A percentile compares a stretch with the other conserved stretches of the same genome.
Evolutionary conservation across 1,140 invertebrate species (phyloP).

Genomic region (Bombus turneri): DNA sequence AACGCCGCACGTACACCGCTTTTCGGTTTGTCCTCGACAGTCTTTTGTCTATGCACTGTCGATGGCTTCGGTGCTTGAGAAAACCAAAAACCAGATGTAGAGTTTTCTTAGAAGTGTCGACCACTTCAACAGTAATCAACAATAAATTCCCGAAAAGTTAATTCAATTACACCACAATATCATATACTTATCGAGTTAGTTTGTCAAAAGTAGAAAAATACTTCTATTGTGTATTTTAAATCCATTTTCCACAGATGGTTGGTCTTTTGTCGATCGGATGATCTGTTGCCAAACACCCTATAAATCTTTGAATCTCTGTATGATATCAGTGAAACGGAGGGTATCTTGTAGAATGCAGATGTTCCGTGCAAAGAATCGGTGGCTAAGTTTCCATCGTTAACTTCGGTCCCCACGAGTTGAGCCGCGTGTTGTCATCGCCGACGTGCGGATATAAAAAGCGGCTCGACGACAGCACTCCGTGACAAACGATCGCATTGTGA

Average conservation of each 20-base stretch:
- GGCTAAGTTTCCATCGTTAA: slow-evolving; percentile 65
- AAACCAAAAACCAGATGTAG: no score
- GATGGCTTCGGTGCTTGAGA: no score
- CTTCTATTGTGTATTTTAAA: no score
- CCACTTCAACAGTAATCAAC: no score
- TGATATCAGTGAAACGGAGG: slow-evolving; percentile 39
- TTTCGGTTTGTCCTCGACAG: no score
- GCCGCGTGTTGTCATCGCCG: slow-evolving; percentile 40
- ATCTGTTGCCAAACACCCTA: not conserved
- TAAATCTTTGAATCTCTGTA: slow-evolving; percentile 18
- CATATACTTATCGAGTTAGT: not conserved
- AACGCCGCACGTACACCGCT: no score
- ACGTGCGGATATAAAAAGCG: slow-evolving; percentile 67
- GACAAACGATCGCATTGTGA: slow-evolving; percentile 69
- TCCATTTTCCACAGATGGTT: not conserved
- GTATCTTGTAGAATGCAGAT: slow-evolving; percentile 30
- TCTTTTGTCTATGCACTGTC: no score
- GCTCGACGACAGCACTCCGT: slow-evolving; percentile 61
- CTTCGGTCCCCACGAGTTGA: slow-evolving; percentile 55
- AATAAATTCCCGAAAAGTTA: no score
- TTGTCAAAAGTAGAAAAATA: not conserved
- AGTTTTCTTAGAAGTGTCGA: no score
- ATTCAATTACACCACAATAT: no score
- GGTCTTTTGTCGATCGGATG: not conserved
- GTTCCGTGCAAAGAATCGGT: slow-evolving; percentile 49